phyloP scores from a whole-genome alignment of 1,140 invertebrate species.

The Ridgeia piscesae region DNA sequence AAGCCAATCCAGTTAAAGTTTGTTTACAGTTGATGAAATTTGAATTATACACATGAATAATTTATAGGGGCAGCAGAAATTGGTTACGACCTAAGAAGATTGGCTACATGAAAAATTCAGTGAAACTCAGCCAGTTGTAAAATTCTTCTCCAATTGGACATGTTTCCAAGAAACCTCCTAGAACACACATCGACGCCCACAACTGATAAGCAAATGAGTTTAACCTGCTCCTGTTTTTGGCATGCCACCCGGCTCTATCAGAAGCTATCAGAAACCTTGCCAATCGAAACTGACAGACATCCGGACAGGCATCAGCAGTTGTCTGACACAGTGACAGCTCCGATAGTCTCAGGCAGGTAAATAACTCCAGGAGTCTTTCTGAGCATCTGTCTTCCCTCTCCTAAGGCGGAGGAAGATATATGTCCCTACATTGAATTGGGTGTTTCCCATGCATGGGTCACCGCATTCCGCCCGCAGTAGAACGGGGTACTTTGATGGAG shows the following conservation, averaged over 20 bases:
- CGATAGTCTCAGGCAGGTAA: neutral
- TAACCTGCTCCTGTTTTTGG: neutral
- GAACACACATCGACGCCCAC: neutral
- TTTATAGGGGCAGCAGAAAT: neutral
- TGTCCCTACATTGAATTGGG: neutral
- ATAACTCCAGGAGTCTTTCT: neutral
- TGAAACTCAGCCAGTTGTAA: neutral
- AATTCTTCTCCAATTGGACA: neutral
- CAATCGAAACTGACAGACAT: neutral
- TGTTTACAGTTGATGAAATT: neutral
- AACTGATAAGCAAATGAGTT: neutral
- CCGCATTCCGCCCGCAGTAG: neutral
- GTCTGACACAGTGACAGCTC: neutral
- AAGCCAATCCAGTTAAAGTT: neutral
- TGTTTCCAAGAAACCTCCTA: neutral
- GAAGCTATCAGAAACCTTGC: neutral
- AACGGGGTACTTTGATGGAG: neutral
- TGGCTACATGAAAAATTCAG: neutral
- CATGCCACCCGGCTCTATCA: neutral
- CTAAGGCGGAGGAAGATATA: neutral
- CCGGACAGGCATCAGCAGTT: neutral
- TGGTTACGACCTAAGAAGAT: too few relatives aligned
- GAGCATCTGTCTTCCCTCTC: neutral
- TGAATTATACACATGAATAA: neutral
- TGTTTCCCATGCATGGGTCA: neutral